These are phyloP conservation scores for Nycticorax nycticorax DNA, from an alignment of 2,113 vertebrate genomes.

Conservation along the genomic window DNA sequence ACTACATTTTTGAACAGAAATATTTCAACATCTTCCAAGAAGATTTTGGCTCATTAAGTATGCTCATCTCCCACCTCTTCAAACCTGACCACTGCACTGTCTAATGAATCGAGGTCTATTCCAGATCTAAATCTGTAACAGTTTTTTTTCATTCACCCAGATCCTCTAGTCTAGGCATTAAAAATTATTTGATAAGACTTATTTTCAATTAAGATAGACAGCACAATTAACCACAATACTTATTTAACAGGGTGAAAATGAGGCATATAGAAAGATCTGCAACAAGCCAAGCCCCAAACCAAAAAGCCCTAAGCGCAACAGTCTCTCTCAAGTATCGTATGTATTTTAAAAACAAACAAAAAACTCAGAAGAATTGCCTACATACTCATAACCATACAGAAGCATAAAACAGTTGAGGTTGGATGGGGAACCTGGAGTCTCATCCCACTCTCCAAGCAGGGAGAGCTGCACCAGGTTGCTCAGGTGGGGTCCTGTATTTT, in stretches of 20 bases:
- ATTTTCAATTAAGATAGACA: background rate
- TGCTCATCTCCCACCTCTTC: background rate
- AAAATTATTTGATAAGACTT: background rate
- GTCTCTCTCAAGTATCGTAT: background rate
- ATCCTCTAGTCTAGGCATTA: background rate
- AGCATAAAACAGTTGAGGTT: background rate
- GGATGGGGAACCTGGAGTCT: background rate
- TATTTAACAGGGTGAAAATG: background rate
- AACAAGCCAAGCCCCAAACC: background rate
- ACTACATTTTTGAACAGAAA: background rate
- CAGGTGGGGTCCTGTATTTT: background rate
- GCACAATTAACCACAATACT: background rate
- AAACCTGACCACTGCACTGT: background rate
- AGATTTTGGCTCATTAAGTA: background rate
- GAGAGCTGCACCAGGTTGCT: background rate
- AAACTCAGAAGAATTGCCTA: background rate
- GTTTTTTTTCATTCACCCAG: background rate
- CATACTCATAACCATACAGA: accelerated
- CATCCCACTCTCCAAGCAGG: background rate
- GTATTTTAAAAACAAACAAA: background rate
- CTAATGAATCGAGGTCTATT: background rate
- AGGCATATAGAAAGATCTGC: background rate
- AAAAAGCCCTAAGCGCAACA: background rate
- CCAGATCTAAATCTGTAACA: background rate
- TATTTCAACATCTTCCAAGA: background rate